Evolutionary conservation across 92 coral and sea anemone species (phyloP), one percentile per base, ranked within the genome.

Genomic region (Epizoanthus rinbou): DNA sequence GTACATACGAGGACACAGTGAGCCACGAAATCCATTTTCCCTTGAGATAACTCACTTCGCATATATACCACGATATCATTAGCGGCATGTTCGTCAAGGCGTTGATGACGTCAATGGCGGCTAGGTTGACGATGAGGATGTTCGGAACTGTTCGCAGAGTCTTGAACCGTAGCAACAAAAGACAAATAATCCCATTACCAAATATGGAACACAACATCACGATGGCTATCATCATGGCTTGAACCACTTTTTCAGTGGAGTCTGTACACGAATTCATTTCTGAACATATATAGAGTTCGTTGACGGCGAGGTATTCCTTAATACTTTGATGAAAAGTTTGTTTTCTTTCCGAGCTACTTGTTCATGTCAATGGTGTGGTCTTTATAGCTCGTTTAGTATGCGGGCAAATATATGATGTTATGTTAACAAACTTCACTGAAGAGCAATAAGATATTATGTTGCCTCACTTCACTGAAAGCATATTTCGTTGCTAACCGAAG

Each of bases 141-240:
- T 93, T 93, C 0, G 97, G 91, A 15, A 93, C 97, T 41, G 97
- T 93, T 43, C 97, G 91, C 7, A 93, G 76, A 14, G 93, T 86
- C 18, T 93, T 92, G 47, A 93, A 93, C 25, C 94, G 90, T 41
- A 84, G 7, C 31, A 91, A 82, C 33, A 93, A 58, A 2, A 79
- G 18, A 39, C 92, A 88, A 14, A 93, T 86, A 4, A 83, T 64
- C 37, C 92, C 83, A 82, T 93, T 93, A 16, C 97, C 94, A 37
- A 91, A 11, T 47, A 93, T 69, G 9, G 97, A 93, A 47, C 86
- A 68, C 3, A 86, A 5, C 91, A 93, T 93, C 53, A 93, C 86
- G 2, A 91, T 37, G 31, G 69, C 39, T 33, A 91, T 91, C 84
- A 93, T 90, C 9, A 63, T 31, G 56, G 85, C 64, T 58, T 88